Evolutionary conservation across 2,113 vertebrate species (phyloP).

Genomic region (Lophius piscatorius): DNA sequence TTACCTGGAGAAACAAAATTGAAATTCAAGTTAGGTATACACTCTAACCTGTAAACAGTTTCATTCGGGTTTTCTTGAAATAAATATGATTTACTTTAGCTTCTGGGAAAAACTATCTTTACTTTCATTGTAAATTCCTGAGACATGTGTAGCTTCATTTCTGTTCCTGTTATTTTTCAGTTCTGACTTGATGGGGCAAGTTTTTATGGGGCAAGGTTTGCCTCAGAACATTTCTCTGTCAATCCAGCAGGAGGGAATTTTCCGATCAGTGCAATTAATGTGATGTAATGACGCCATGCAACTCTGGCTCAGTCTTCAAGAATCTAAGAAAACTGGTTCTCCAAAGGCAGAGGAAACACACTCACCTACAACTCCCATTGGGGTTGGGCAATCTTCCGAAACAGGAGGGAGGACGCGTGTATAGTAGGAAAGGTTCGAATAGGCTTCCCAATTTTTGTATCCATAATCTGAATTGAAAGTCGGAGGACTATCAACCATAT

Average conservation of each 20-base stretch:
- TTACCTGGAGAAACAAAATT: constrained; percentile 83
- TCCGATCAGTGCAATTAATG: not conserved
- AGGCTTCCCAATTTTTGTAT: constrained; percentile 96
- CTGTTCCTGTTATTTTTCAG: not conserved
- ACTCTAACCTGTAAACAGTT: no score
- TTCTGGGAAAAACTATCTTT: not conserved
- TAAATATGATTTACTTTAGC: no score
- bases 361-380: constrained; percentile 95
- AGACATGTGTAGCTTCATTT: not conserved
- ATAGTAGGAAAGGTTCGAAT: constrained; percentile 94
- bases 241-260: not conserved
- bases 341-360: constrained; percentile 5
- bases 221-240: not conserved
- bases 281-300: constrained; percentile 42
- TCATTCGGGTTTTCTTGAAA: no score
- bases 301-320: constrained; percentile 49
- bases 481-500: constrained; percentile 94
- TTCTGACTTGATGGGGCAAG: not conserved
- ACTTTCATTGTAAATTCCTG: not conserved
- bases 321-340: constrained; percentile 81
- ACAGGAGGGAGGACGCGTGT: constrained; percentile 92
- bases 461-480: constrained; percentile 89
- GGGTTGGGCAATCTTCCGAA: constrained; percentile 90
- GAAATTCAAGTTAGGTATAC: not conserved
- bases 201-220: not conserved